A percentile compares a stretch with the other conserved stretches of the same genome.
Conservation (phyloP, 2,113 vertebrate genomes). For the Leucopsar rothschildi region DNA sequence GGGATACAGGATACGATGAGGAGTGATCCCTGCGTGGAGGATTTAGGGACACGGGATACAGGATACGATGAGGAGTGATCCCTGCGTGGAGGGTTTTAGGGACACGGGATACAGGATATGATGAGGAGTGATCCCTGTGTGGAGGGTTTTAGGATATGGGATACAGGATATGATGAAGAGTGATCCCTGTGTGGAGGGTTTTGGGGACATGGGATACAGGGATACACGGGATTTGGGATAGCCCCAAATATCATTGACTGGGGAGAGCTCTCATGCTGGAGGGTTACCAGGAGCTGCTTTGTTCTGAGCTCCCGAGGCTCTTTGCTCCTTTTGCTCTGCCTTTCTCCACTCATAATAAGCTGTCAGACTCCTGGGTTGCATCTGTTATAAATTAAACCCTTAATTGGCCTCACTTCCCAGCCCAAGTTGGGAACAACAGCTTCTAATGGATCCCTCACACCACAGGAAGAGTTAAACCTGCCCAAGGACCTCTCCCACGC, state of each 20-base stretch:
- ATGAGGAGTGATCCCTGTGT: accelerated
- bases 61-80: no score
- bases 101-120: no score
- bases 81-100: no score
- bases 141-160: no score
- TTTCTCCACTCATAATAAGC: not conserved
- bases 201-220: no score
- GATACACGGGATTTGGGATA: no score
- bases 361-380: not conserved
- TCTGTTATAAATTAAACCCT: constrained; percentile 38
- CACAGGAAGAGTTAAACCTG: not conserved
- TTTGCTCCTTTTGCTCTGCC: not conserved
- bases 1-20: accelerated
- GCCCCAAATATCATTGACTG: accelerated
- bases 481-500: not conserved
- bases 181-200: not conserved
- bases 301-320: not conserved
- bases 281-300: not conserved
- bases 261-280: accelerated
- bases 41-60: no score
- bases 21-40: no score
- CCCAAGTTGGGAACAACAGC: not conserved
- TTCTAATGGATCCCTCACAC: not conserved
- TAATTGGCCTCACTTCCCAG: constrained; percentile 29
- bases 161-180: accelerated